Conservation (phyloP, 2,888 invertebrate genomes). For the Spialia ferax region DNA sequence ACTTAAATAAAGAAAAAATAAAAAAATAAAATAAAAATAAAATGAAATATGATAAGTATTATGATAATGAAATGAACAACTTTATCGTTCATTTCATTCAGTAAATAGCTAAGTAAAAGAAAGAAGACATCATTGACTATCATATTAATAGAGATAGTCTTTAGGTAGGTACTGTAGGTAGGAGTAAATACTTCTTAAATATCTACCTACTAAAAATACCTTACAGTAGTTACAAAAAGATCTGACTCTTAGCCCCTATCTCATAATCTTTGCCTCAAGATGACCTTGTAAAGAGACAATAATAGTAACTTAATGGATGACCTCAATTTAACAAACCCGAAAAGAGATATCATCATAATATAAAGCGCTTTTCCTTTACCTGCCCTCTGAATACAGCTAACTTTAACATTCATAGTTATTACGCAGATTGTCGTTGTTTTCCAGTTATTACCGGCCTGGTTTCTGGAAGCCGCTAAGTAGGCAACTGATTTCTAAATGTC, state of each 20-base stretch:
- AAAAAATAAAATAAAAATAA: no score
- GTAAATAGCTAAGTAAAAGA: no score
- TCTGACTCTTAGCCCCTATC: no score
- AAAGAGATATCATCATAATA: slow-evolving; percentile 13
- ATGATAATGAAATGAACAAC: no score
- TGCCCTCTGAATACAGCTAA: slow-evolving; percentile 7
- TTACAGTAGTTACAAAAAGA: no score
- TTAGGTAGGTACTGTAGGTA: no score
- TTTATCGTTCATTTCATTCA: no score
- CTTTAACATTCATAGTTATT: slow-evolving; percentile 32
- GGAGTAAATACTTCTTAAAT: no score
- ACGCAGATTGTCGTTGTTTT: slow-evolving; percentile 29
- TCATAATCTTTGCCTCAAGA: neutral
- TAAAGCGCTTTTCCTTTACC: slow-evolving; percentile 5
- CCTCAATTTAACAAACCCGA: neutral
- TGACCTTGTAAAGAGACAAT: neutral
- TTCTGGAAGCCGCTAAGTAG: slow-evolving; percentile 21
- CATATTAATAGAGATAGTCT: no score
- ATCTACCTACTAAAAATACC: no score
- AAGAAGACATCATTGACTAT: no score
- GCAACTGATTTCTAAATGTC: slow-evolving; percentile 19
- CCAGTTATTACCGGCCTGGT: slow-evolving; percentile 20
- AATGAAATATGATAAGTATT: no score
- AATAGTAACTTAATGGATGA: neutral
- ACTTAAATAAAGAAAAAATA: neutral